Evolutionary conservation across 2,797 vertebrate genomes (phyloP).

Genomic region (Sylvia borin): DNA sequence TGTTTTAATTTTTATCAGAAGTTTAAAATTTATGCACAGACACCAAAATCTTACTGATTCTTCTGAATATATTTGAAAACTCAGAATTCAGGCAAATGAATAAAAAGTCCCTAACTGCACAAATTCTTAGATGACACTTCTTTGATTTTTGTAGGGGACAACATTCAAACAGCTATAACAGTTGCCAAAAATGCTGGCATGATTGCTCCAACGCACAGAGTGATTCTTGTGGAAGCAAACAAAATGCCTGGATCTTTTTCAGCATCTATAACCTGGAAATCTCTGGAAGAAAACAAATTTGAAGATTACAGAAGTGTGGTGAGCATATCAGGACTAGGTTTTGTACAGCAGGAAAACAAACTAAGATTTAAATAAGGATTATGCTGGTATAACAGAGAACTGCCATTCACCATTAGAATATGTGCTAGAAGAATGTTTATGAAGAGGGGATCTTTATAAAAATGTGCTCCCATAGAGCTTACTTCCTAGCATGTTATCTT

Average conservation of each 20-base stretch:
- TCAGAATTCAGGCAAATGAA: not conserved
- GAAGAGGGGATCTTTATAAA: not conserved
- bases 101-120: not conserved
- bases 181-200: slow-evolving; percentile 80
- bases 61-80: not conserved
- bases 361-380: not conserved
- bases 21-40: not conserved
- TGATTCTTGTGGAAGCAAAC: slow-evolving; percentile 77
- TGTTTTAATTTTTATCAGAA: not conserved
- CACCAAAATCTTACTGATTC: not conserved
- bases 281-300: slow-evolving; percentile 56
- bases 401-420: not conserved
- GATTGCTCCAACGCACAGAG: slow-evolving; percentile 67
- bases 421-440: not conserved
- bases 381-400: not conserved
- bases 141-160: slow-evolving; percentile 74
- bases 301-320: slow-evolving; percentile 46
- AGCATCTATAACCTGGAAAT: slow-evolving; percentile 76
- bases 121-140: not conserved
- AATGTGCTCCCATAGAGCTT: not conserved
- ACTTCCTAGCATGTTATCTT: not conserved
- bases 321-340: not conserved
- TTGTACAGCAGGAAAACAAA: not conserved
- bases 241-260: slow-evolving; percentile 43
- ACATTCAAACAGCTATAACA: slow-evolving; percentile 81